These are phyloP conservation scores for Cecropterus lyciades DNA, from an alignment of 1,140 invertebrate species.

Conservation along the genomic window DNA sequence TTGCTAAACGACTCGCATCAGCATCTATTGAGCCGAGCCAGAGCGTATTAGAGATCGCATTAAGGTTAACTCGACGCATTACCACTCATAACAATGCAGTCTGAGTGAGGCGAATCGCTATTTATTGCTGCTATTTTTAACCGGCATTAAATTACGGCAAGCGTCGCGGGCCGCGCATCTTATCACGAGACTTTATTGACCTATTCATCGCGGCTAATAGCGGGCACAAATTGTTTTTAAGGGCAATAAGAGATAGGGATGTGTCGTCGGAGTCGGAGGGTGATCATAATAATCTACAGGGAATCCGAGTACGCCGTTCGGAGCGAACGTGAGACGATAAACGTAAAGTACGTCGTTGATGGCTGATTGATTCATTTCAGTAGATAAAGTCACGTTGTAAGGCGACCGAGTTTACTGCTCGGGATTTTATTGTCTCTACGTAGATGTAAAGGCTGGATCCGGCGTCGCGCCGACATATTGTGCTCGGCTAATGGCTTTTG, in stretches of 20 bases:
- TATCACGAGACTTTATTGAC: constrained; percentile 53
- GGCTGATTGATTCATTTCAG: constrained; percentile 71
- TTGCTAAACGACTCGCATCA: constrained; percentile 53
- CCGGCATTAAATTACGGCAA: constrained; percentile 43
- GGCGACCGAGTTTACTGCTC: constrained; percentile 52
- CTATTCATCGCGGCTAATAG: constrained; percentile 49
- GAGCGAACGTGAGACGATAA: constrained; percentile 46
- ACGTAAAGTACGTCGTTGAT: constrained; percentile 56
- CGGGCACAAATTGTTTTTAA: constrained; percentile 43
- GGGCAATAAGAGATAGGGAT: constrained; percentile 23
- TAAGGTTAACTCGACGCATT: constrained; percentile 57
- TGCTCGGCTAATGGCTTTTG: constrained; percentile 44
- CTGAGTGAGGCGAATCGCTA: constrained; percentile 52
- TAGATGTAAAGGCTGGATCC: constrained; percentile 19
- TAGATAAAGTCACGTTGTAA: constrained; percentile 58
- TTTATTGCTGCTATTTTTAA: constrained; percentile 60
- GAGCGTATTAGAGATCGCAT: constrained; percentile 52
- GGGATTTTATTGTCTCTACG: constrained; percentile 60
- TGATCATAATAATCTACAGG: constrained; percentile 26
- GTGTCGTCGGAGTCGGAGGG: constrained; percentile 19
- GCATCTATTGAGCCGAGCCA: constrained; percentile 48
- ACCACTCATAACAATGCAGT: constrained; percentile 56
- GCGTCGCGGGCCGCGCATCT: constrained; percentile 25
- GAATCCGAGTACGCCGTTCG: constrained; percentile 4
- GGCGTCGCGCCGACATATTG: constrained; percentile 16